phyloP scores from a whole-genome alignment of 2,888 invertebrate genomes.

The Cheilosia impressa region DNA sequence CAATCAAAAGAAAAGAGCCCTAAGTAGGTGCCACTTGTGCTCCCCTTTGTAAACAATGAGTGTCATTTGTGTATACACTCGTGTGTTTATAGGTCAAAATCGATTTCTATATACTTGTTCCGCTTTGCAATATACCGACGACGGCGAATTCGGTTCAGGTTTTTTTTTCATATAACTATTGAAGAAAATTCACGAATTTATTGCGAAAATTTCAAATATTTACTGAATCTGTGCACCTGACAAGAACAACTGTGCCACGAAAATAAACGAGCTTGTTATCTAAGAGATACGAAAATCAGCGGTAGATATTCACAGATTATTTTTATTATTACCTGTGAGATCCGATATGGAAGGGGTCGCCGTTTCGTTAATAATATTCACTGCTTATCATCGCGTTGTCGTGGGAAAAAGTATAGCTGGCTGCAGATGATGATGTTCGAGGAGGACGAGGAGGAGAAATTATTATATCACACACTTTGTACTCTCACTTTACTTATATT shows the following conservation, averaged over 20 bases:
- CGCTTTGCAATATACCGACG: conserved; percentile 14
- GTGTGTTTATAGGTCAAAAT: conserved; percentile 74
- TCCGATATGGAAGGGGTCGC: conserved; percentile 14
- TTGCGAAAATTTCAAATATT: background rate
- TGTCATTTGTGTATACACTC: conserved; percentile 74
- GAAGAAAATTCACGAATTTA: background rate
- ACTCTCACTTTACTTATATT: conserved; percentile 71
- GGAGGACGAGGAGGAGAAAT: conserved; percentile 36
- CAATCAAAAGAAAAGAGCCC: conserved; percentile 48
- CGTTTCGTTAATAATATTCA: conserved; percentile 63
- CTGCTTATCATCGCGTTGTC: conserved; percentile 62
- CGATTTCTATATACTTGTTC: conserved; percentile 61
- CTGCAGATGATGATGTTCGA: conserved; percentile 58
- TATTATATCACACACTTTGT: conserved; percentile 74
- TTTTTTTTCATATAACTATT: background rate
- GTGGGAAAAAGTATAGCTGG: conserved; percentile 62
- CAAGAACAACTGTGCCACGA: conserved; percentile 2
- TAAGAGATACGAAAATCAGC: conserved; percentile 40
- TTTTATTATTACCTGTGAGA: conserved; percentile 52
- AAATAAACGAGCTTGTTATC: conserved; percentile 41
- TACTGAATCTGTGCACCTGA: conserved; percentile 6
- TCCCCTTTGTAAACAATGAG: conserved; percentile 74
- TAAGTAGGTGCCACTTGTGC: conserved; percentile 72
- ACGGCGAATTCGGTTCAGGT: conserved; percentile 18
- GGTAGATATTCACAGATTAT: background rate